Evolutionary conservation across 2,888 invertebrate genomes (phyloP).

Genomic region (Cosmia trapezina): DNA sequence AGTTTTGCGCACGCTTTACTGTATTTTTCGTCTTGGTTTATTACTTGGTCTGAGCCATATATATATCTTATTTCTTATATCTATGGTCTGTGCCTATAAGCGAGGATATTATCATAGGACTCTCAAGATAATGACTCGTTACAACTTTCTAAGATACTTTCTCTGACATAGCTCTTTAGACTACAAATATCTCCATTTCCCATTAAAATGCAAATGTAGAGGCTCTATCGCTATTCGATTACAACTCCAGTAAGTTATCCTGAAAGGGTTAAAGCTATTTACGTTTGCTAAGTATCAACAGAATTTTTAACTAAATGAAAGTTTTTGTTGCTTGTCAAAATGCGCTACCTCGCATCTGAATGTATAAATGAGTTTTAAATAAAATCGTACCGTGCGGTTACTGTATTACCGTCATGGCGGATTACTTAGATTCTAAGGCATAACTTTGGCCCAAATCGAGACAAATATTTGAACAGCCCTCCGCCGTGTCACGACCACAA

Average conservation of each 20-base stretch:
- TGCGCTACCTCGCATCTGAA: neutral
- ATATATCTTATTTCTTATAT: too few species aligned
- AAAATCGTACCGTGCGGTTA: too few species aligned
- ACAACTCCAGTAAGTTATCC: constrained; percentile 1
- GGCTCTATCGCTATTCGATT: constrained; percentile 6
- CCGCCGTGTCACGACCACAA: too few species aligned
- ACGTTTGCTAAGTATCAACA: neutral
- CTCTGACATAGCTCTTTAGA: neutral
- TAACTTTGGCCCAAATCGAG: too few species aligned
- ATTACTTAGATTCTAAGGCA: too few species aligned
- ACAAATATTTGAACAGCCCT: too few species aligned
- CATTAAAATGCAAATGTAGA: constrained; percentile 35
- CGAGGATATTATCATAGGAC: too few species aligned
- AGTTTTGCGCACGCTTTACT: too few species aligned
- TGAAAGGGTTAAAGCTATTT: neutral
- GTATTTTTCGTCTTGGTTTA: too few species aligned
- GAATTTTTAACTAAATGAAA: constrained; percentile 7
- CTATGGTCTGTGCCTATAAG: neutral
- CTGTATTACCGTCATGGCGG: too few species aligned
- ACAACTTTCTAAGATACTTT: constrained; percentile 19
- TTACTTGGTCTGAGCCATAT: too few species aligned
- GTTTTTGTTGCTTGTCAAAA: neutral
- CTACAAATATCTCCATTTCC: constrained; percentile 6
- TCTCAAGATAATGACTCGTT: neutral
- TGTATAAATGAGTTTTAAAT: neutral